phyloP scores from a whole-genome alignment of 2,797 vertebrate species.

The Xiphorhynchus erythropygius region DNA sequence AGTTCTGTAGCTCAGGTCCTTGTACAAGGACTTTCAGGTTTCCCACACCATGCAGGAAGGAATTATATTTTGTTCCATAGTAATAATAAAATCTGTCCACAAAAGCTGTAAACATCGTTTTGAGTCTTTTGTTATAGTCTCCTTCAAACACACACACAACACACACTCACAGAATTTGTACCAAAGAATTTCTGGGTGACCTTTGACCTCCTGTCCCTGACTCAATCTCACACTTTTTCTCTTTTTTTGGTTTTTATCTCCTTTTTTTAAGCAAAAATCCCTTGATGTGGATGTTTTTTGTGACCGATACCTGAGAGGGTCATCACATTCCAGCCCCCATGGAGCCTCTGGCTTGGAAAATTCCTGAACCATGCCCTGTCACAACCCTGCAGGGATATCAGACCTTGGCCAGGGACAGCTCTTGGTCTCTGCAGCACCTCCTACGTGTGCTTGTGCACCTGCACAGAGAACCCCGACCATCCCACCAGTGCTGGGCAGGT shows the following conservation, averaged over 20 bases:
- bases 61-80: constrained; percentile 36
- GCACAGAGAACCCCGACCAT: fast-evolving
- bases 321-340: background rate
- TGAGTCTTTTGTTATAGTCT: background rate
- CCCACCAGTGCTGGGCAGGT: background rate
- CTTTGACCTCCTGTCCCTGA: background rate
- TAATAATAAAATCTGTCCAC: constrained; percentile 40
- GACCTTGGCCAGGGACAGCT: background rate
- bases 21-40: constrained; percentile 37
- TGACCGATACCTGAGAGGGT: background rate
- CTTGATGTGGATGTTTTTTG: background rate
- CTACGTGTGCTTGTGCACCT: fast-evolving
- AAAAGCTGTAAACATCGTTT: constrained; percentile 74
- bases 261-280: constrained; percentile 1
- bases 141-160: background rate
- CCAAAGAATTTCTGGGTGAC: background rate
- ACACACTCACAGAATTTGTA: background rate
- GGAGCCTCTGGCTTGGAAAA: background rate
- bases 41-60: constrained; percentile 57
- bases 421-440: background rate
- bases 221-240: background rate
- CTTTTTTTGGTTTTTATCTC: fast-evolving
- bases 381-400: background rate
- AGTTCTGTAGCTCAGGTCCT: constrained; percentile 7
- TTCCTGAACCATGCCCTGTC: background rate